These are phyloP conservation scores for Micropterix aruncella DNA, from an alignment of 2,888 invertebrate genomes.

Conservation along the genomic window DNA sequence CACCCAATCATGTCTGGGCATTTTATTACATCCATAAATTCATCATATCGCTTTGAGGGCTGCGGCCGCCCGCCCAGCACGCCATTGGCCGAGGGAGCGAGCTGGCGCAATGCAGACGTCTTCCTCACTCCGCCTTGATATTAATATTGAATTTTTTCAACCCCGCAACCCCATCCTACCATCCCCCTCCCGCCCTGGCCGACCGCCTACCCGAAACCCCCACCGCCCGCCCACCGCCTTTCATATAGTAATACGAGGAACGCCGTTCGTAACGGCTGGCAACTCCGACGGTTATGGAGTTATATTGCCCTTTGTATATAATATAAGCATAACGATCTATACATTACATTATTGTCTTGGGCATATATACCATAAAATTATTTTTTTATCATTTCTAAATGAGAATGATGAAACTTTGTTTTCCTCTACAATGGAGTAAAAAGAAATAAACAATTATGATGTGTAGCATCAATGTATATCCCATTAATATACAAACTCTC, in stretches of 20 bases:
- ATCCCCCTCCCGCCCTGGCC: conserved; percentile 31
- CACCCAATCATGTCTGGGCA: conserved; percentile 52
- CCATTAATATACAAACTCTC: no score
- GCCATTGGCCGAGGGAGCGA: conserved; percentile 41
- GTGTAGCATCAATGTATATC: no score
- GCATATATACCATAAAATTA: no score
- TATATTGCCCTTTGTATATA: no score
- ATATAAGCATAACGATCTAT: no score
- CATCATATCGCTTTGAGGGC: conserved; percentile 43
- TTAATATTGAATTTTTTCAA: conserved; percentile 71
- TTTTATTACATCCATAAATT: conserved; percentile 77
- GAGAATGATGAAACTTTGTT: no score
- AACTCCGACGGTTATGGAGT: no score
- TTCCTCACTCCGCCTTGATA: conserved; percentile 55
- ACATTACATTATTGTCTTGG: no score
- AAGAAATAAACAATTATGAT: no score
- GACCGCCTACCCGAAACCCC: conserved; percentile 17
- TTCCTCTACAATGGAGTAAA: no score
- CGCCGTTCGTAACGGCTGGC: no score
- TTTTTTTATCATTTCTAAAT: no score
- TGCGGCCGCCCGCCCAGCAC: conserved; percentile 28
- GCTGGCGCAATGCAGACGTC: conserved; percentile 38
- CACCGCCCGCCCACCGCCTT: conserved; percentile 18
- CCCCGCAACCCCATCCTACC: conserved; percentile 23
- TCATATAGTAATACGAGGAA: conserved; percentile 7